Evolutionary conservation across 1,140 invertebrate species (phyloP), one percentile per base, ranked within the genome.

Genomic region (Scylla paramamosain): DNA sequence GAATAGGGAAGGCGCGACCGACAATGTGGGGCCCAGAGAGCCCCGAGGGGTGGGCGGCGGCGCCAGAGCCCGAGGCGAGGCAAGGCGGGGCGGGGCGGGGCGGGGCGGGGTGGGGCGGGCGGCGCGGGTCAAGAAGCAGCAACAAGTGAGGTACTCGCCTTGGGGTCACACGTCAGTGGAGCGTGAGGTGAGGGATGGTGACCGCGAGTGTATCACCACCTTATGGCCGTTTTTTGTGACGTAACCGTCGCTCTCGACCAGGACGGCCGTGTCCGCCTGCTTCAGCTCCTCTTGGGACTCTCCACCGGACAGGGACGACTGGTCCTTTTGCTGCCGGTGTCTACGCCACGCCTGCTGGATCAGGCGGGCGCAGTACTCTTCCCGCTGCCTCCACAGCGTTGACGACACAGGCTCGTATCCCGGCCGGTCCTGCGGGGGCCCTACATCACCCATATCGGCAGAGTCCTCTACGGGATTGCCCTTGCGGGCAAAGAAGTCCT

Each of bases 401-500:
- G 98, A 99, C 95, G 98, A 99, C 83, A 99, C 98, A 25, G 98
- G 98, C 97, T 99, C 98, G 97, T 99, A 99, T 95, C 98, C 98
- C 39, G 98, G 98, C 96, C 98, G 98, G 96, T 98, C 98, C 25
- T 98, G 98, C 94, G 98, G 97, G 87, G 98, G 96, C 92, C 96
- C 97, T 39, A 97, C 98, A 96, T 99, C 98, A 20, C 98, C 98
- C 67, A 99, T 98, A 97, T 99, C 98, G 96, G 98, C 98, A 96
- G 99, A 98, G 0, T 98, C 98, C 97, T 99, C 99, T 96, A 96
- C 96, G 25, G 96, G 97, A 96, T 96, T 96, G 97, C 99, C 97
- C 97, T 99, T 99, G 92, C 99, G 97, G 91, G 98, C 99, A 97
- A 99, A 99, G 97, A 99, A 99, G 98, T 99, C 96, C 96, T 97